These are phyloP conservation scores for Lampris megalopsis DNA, from an alignment of 2,113 vertebrate genomes.

Conservation along the genomic window DNA sequence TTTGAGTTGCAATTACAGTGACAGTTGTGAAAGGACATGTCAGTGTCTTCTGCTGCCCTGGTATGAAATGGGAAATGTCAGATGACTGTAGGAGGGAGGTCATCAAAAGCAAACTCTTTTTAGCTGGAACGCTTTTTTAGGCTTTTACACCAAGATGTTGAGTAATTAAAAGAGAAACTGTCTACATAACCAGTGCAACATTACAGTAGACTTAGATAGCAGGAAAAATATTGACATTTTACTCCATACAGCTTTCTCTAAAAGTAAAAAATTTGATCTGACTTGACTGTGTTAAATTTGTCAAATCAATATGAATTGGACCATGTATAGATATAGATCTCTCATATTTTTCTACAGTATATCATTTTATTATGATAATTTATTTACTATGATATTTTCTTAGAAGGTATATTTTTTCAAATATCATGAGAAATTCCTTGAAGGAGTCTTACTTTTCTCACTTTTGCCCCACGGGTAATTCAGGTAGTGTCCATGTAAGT, in stretches of 20 bases:
- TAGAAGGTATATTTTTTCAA: too few species aligned
- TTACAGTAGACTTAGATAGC: background rate
- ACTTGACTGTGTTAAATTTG: background rate
- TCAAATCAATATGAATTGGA: too few species aligned
- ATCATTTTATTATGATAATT: too few species aligned
- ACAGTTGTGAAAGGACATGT: slow-evolving; percentile 47
- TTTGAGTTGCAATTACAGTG: slow-evolving; percentile 31
- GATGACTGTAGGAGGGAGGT: slow-evolving; percentile 42
- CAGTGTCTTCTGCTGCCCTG: slow-evolving; percentile 25
- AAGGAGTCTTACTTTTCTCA: background rate
- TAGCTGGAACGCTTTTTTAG: slow-evolving; percentile 33
- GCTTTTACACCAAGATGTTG: slow-evolving; percentile 12
- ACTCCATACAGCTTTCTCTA: slow-evolving; percentile 18
- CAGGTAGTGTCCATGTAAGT: background rate
- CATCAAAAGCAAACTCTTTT: slow-evolving; percentile 41
- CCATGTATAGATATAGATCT: too few species aligned
- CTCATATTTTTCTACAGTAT: too few species aligned
- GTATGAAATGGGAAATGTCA: slow-evolving; percentile 35
- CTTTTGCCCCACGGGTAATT: background rate
- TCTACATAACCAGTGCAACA: background rate
- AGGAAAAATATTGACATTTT: too few species aligned
- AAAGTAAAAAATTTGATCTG: slow-evolving; percentile 35
- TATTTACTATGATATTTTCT: too few species aligned
- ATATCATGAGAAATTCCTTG: too few species aligned
- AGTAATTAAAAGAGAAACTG: slow-evolving; percentile 6